These are phyloP conservation scores for Eutolmus rufibarbis DNA, from an alignment of 2,888 invertebrate genomes.

Conservation along the genomic window DNA sequence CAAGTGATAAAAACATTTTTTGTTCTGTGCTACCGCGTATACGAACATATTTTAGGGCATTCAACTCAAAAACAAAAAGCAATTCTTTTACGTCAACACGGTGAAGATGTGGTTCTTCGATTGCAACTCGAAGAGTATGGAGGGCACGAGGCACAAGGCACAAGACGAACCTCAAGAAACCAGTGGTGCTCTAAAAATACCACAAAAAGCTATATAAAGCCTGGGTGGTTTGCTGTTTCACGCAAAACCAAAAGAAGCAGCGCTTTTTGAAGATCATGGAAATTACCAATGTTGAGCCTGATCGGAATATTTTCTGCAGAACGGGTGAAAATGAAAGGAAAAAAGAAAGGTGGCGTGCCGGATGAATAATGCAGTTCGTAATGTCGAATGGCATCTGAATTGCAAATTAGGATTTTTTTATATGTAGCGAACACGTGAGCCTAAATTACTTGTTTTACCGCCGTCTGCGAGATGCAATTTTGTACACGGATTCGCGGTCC, in stretches of 20 bases:
- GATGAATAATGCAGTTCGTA: neutral
- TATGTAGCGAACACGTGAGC: neutral
- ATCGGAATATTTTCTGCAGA: neutral
- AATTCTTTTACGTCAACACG: neutral
- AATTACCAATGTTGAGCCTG: neutral
- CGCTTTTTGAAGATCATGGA: neutral
- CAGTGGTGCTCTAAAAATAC: neutral
- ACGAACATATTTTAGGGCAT: neutral
- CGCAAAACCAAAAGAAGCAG: neutral
- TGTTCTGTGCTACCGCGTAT: neutral
- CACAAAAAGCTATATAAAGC: neutral
- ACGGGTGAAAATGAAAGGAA: constrained; percentile 9
- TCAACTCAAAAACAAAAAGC: neutral
- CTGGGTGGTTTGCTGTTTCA: neutral
- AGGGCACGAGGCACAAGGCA: neutral
- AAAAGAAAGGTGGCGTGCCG: neutral
- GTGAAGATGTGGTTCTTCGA: neutral
- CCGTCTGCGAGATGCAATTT: neutral
- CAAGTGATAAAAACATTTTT: neutral
- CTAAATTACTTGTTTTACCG: neutral
- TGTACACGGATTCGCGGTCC: neutral
- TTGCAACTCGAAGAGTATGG: neutral
- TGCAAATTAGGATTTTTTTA: neutral
- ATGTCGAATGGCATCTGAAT: neutral
- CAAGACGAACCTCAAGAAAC: neutral